These are phyloP conservation scores for Coenonympha arcania DNA, from an alignment of 2,888 invertebrate species.

Conservation along the genomic window DNA sequence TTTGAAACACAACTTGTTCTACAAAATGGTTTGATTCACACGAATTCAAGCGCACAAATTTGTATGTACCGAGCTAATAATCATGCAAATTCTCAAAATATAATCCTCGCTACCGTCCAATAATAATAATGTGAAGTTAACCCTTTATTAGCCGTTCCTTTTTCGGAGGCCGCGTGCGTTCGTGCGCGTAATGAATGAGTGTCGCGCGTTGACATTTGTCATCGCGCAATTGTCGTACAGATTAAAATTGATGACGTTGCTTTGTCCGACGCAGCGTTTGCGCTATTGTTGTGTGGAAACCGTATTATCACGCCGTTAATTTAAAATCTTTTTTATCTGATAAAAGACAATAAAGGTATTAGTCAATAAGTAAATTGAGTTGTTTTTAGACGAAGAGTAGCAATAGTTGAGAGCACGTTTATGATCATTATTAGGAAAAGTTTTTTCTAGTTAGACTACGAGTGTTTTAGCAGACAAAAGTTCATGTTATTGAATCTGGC, in stretches of 20 bases:
- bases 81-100: conserved; percentile 36
- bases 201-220: conserved; percentile 70
- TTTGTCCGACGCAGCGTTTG: conserved; percentile 56
- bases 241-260: conserved; percentile 74
- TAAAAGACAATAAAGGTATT: conserved; percentile 2
- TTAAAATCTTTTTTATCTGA: conserved; percentile 36
- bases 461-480: no score
- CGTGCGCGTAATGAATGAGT: conserved; percentile 66
- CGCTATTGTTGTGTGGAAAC: conserved; percentile 47
- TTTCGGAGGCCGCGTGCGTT: conserved; percentile 57
- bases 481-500: no score
- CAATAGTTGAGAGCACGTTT: no score
- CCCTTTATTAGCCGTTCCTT: conserved; percentile 67
- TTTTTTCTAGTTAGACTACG: no score
- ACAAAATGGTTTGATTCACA: not conserved
- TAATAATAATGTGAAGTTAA: conserved; percentile 53
- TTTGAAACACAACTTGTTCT: not conserved
- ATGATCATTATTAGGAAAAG: no score
- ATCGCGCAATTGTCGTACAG: conserved; percentile 72
- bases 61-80: conserved; percentile 6
- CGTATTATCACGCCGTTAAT: conserved; percentile 50
- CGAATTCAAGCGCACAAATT: not conserved
- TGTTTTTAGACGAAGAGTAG: no score
- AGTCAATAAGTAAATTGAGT: not conserved
- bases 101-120: conserved; percentile 51